Conservation (phyloP, 1,140 invertebrate genomes). For the Papilio helenus region DNA sequence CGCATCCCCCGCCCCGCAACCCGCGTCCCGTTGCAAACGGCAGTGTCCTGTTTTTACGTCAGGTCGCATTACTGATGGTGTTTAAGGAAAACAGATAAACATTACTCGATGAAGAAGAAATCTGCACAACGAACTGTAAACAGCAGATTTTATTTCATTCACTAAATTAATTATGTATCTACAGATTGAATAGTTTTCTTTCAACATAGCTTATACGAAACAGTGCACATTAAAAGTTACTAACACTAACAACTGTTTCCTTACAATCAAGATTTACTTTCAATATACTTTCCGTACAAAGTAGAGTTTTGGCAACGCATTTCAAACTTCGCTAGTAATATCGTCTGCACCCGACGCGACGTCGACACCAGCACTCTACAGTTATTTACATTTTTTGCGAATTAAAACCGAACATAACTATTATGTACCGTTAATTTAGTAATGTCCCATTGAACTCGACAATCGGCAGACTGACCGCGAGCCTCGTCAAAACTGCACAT, state of each 20-base stretch:
- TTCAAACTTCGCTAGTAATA: no score
- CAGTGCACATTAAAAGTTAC: no score
- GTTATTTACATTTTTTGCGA: neutral
- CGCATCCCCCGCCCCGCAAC: no score
- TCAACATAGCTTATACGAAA: no score
- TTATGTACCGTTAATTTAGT: slow-evolving; percentile 12
- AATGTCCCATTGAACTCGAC: neutral
- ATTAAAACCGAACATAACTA: neutral
- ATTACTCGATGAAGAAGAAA: neutral
- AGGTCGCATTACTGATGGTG: neutral
- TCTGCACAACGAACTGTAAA: neutral
- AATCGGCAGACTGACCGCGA: neutral
- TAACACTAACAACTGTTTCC: neutral
- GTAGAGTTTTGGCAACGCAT: no score
- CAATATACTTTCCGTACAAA: no score
- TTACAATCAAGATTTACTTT: neutral
- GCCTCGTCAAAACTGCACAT: slow-evolving; percentile 32
- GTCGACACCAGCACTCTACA: no score
- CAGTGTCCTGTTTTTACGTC: slow-evolving; percentile 5
- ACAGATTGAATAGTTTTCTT: no score
- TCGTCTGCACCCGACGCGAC: no score
- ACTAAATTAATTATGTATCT: no score
- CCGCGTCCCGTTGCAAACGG: neutral
- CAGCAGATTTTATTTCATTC: neutral
- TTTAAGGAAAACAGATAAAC: neutral